A percentile compares a stretch with the other conserved stretches of the same genome.
Evolutionary conservation across 2,113 vertebrate genomes (phyloP).

Genomic region (Trematocara macrostoma): DNA sequence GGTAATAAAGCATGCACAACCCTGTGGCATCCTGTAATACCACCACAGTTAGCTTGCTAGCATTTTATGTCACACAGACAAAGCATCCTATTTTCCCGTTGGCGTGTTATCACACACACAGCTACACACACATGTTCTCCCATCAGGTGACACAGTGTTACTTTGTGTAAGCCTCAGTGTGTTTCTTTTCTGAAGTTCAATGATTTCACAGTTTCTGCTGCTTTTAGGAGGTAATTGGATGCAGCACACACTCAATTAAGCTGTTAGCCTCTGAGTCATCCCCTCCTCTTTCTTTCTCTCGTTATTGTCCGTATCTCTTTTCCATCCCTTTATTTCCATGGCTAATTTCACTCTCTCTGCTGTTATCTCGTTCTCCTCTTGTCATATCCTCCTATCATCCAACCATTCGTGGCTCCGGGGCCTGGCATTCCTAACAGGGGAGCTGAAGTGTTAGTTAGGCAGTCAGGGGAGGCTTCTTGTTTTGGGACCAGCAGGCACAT

Average conservation of each 20-base stretch:
- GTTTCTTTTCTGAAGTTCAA: not conserved
- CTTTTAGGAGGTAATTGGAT: slow-evolving; percentile 44
- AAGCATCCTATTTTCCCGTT: not conserved
- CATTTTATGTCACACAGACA: not conserved
- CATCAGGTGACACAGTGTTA: not conserved
- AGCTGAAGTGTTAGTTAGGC: not conserved
- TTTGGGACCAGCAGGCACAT: slow-evolving; percentile 24
- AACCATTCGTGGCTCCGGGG: not conserved
- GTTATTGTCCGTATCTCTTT: not conserved
- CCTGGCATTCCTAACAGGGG: not conserved
- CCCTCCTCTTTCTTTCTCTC: not conserved
- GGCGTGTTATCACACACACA: not conserved
- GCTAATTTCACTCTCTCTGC: not conserved
- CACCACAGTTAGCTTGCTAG: not conserved
- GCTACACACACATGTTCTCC: not conserved
- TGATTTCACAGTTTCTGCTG: slow-evolving; percentile 43
- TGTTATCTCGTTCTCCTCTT: not conserved
- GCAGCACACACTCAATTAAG: slow-evolving; percentile 52
- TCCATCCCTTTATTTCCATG: not conserved
- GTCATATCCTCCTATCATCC: not conserved
- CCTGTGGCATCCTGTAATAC: not conserved
- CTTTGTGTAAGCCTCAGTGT: not conserved
- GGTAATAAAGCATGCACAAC: slow-evolving; percentile 15
- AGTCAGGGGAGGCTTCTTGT: slow-evolving; percentile 10
- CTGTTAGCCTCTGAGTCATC: not conserved